A percentile compares a stretch with the other conserved stretches of the same genome.
Evolutionary conservation across 2,888 invertebrate genomes (phyloP).

Genomic region (Slavum lentiscoides): DNA sequence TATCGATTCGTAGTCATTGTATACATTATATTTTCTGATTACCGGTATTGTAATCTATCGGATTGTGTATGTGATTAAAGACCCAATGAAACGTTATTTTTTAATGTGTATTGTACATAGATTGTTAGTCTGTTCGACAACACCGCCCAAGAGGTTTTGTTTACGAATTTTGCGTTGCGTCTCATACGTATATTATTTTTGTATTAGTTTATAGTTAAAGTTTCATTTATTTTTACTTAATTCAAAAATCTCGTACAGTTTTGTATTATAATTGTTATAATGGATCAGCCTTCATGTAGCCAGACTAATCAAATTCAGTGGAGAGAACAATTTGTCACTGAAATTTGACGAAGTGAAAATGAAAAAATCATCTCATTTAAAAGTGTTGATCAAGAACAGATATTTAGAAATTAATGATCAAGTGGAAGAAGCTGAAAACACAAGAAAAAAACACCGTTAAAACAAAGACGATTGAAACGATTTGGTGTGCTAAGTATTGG

Average conservation of each 20-base stretch:
- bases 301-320: background rate
- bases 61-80: background rate
- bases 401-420: background rate
- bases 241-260: background rate
- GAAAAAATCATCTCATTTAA: background rate
- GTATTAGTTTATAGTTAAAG: background rate
- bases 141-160: background rate
- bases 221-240: background rate
- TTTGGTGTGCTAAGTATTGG: background rate
- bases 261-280: background rate
- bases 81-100: background rate
- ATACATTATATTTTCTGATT: background rate
- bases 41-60: background rate
- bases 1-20: background rate
- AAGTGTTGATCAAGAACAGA: background rate
- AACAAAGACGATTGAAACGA: background rate
- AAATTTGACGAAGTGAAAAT: background rate
- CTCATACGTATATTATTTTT: background rate
- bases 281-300: background rate
- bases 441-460: background rate
- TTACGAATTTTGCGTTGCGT: background rate
- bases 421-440: background rate
- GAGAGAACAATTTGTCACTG: background rate
- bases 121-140: background rate
- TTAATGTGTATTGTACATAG: background rate